A percentile compares a stretch with the other conserved stretches of the same genome.
Evolutionary conservation across 1,140 invertebrate genomes (phyloP).

Genomic region (Diabrotica undecimpunctata): DNA sequence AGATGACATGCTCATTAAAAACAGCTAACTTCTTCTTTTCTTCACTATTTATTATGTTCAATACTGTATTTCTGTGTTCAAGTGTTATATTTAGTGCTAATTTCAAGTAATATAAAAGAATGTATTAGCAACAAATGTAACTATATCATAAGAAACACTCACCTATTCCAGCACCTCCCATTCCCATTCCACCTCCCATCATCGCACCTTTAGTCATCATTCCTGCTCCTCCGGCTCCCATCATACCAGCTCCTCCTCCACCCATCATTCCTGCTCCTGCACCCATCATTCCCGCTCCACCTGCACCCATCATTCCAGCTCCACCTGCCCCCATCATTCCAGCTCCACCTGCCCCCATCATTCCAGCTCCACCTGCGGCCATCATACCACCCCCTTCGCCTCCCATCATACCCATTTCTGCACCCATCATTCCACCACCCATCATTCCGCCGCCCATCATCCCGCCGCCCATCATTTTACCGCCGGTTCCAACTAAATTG

Average conservation of each 20-base stretch:
- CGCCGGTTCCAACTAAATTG: neutral
- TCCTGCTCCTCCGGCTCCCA: slow-evolving; percentile 30
- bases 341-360: slow-evolving; percentile 19
- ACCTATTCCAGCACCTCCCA: slow-evolving; percentile 5
- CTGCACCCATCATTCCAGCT: slow-evolving; percentile 15
- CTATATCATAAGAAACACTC: neutral
- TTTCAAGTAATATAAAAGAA: too few relatives aligned
- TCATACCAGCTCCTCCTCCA: slow-evolving; percentile 8
- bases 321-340: slow-evolving; percentile 19
- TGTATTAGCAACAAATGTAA: neutral
- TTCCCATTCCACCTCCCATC: slow-evolving; percentile 1
- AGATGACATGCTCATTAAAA: too few relatives aligned
- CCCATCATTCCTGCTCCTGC: slow-evolving; percentile 13
- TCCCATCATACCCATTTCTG: slow-evolving; percentile 13
- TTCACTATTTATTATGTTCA: too few relatives aligned
- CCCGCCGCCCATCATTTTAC: slow-evolving; percentile 33
- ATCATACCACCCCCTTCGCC: slow-evolving; percentile 28
- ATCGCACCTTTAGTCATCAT: slow-evolving; percentile 1
- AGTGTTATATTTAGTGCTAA: too few relatives aligned
- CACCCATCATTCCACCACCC: slow-evolving; percentile 17
- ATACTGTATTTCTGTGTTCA: too few relatives aligned
- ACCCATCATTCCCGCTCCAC: slow-evolving; percentile 21
- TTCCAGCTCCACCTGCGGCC: slow-evolving; percentile 8
- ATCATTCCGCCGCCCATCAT: neutral
- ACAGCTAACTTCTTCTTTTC: too few relatives aligned